Conservation (phyloP, 2,888 invertebrate genomes). For the Eudasyphora cyanicolor region DNA sequence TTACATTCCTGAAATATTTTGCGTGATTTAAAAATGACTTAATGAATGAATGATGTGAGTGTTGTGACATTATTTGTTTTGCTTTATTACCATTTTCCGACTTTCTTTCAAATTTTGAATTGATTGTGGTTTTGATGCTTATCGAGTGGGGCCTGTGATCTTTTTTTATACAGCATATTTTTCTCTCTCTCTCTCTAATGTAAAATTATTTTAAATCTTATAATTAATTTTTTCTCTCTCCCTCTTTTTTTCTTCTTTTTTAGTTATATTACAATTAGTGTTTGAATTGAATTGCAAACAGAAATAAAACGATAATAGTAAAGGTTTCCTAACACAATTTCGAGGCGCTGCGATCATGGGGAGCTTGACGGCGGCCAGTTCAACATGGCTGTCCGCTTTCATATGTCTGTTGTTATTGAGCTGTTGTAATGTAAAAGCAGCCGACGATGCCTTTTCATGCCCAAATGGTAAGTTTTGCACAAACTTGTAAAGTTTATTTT, state of each 20-base stretch:
- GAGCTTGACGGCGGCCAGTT: slow-evolving; percentile 79
- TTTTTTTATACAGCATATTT: too few species aligned
- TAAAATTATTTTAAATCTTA: background rate
- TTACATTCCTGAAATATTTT: slow-evolving; percentile 55
- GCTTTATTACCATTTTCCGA: background rate
- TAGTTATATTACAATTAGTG: slow-evolving; percentile 58
- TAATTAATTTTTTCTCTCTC: slow-evolving; percentile 3
- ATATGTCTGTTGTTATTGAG: slow-evolving; percentile 71
- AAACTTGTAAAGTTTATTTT: too few species aligned
- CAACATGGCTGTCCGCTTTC: slow-evolving; percentile 79
- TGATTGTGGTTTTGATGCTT: too few species aligned
- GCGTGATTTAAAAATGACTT: background rate
- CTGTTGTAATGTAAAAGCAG: slow-evolving; percentile 66
- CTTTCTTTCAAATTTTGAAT: background rate
- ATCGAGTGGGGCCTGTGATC: background rate
- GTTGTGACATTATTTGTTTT: background rate
- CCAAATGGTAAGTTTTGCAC: slow-evolving; percentile 78
- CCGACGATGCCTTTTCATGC: slow-evolving; percentile 79
- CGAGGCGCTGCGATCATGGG: slow-evolving; percentile 72
- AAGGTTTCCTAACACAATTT: slow-evolving; percentile 27
- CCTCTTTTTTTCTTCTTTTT: slow-evolving; percentile 28
- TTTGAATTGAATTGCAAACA: slow-evolving; percentile 53
- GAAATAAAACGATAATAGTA: slow-evolving; percentile 50
- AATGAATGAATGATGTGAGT: background rate
- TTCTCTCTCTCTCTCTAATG: too few species aligned